Evolutionary conservation across 2,797 vertebrate species (phyloP).

Genomic region (Cossypha heuglini): DNA sequence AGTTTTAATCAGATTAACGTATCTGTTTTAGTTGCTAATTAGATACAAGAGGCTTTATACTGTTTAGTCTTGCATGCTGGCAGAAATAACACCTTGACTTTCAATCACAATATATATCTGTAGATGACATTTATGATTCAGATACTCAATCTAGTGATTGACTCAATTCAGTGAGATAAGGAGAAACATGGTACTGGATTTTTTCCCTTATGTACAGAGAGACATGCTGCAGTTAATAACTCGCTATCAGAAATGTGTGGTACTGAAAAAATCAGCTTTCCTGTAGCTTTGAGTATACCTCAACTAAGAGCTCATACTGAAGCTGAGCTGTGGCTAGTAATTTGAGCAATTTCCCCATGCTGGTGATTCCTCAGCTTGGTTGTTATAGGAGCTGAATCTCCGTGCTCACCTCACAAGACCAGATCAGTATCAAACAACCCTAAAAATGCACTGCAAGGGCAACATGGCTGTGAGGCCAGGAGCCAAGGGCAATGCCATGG

Average conservation of each 20-base stretch:
- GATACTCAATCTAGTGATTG: not conserved
- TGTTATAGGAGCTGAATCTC: not conserved
- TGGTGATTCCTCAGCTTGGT: not conserved
- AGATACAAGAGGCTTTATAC: not conserved
- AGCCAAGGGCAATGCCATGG: not conserved
- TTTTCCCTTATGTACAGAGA: not conserved
- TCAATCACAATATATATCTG: not conserved
- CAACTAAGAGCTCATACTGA: not conserved
- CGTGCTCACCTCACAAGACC: not conserved
- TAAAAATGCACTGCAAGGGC: not conserved
- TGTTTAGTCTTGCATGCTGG: not conserved
- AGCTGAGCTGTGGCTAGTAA: not conserved
- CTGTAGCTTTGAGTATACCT: not conserved
- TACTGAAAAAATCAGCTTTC: not conserved
- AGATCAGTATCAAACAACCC: not conserved
- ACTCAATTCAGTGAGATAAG: not conserved
- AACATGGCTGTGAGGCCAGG: not conserved
- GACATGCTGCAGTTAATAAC: not conserved
- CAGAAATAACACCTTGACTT: not conserved
- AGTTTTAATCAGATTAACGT: not conserved
- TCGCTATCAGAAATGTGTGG: rapidly evolving
- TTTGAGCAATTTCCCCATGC: not conserved
- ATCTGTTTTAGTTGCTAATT: not conserved
- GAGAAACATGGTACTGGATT: not conserved
- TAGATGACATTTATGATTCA: not conserved